Evolutionary conservation across 2,797 vertebrate species (phyloP), one percentile per base, ranked within the genome.

Genomic region (Tiaroga cobitis): DNA sequence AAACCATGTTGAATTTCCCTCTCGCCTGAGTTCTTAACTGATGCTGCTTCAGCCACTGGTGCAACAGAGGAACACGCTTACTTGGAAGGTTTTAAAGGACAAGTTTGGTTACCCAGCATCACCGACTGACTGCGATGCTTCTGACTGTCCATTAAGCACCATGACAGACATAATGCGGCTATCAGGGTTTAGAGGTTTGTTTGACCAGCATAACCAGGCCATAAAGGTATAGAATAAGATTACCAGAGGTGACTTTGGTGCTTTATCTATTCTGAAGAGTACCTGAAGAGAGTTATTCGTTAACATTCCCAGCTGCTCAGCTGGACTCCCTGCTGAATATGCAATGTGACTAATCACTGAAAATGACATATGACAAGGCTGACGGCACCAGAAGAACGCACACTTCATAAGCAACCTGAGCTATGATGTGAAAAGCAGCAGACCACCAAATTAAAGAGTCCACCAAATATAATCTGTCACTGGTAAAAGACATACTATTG

Each of bases 91-190:
- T 69, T 54, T 54, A 70, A 81, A 69, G 24, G 34, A 59, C 19
- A 73, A 4, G 15, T 82, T 61, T 43, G n/a, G 51, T n/a, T 15
- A 10, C 9, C 18, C 41, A 63, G 37, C 11, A 59, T 77, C 32
- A 46, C 54, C 63, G 2, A 51, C 49, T 51, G 46, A 15, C 24
- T 1, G n/a, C 76, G 43, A 37, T n/a, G 24, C n/a, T 65, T 65
- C 59, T 3, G 16, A 21, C 46, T n/a, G 78, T 43, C 29, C 70
- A 69, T 21, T 81, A 85, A 78, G 63, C 75, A 68, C 68, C n/a
- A 7, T 83, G 85, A 69, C 75, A n/a, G 86, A 69, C 78, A n/a
- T 74, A 80, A 89, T 41, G 49, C 82, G 2, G 54, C 78, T 82
- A 86, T 87, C 74, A 73, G 67, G 72, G 70, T 70, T 54, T 41